Percentiles rank a stretch among this genome's conserved stretches.
phyloP scores from a whole-genome alignment of 2,797 vertebrate genomes.

The Pseudotriccus pelzelni region DNA sequence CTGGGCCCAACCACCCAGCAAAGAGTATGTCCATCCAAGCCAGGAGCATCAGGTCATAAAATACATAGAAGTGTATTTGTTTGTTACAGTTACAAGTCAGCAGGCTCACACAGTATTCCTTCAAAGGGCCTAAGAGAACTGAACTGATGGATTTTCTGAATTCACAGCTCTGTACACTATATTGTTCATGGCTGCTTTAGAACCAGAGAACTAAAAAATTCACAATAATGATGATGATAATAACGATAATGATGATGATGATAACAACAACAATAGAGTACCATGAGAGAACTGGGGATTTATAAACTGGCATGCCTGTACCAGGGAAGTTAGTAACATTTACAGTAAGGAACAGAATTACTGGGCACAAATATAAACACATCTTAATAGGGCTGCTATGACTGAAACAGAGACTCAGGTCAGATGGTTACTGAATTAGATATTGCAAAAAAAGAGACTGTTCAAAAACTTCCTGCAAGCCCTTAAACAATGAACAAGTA shows the following conservation, averaged over 20 bases:
- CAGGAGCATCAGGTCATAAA: neutral
- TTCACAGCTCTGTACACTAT: neutral
- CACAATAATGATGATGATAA: neutral
- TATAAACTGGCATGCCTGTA: neutral
- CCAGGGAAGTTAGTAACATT: neutral
- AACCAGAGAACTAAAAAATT: neutral
- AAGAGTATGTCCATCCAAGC: fast-evolving
- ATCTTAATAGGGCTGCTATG: neutral
- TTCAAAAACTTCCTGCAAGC: neutral
- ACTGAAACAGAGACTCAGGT: neutral
- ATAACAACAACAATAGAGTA: neutral
- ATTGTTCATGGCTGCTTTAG: neutral
- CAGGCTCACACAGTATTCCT: neutral
- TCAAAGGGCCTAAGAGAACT: neutral
- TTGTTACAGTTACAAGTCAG: neutral
- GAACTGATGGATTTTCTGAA: neutral
- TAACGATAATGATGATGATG: neutral
- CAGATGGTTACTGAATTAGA: neutral
- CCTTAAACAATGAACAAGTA: neutral
- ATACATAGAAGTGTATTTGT: neutral
- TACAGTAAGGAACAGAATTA: neutral
- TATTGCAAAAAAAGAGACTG: neutral
- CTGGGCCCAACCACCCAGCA: fast-evolving
- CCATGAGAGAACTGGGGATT: neutral
- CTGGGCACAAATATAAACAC: neutral